Evolutionary conservation across 2,888 invertebrate species (phyloP).

Genomic region (Microchrysa polita): DNA sequence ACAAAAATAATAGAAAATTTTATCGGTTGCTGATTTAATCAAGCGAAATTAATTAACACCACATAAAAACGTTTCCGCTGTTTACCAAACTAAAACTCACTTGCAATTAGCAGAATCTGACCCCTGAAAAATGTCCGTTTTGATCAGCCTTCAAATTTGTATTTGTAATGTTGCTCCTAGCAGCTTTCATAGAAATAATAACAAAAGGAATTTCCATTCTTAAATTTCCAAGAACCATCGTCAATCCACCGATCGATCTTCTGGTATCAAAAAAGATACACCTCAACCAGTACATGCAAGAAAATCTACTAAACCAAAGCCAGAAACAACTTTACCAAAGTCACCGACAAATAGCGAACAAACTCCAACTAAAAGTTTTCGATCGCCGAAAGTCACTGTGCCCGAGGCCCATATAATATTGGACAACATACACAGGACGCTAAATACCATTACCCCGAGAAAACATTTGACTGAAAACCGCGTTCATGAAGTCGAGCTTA

Average conservation of each 20-base stretch:
- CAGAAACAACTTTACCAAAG: slow-evolving; percentile 57
- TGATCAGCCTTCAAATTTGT: no score
- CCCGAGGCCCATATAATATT: slow-evolving; percentile 20
- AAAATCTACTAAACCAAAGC: slow-evolving; percentile 53
- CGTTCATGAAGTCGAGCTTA: not conserved
- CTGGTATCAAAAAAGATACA: slow-evolving; percentile 15
- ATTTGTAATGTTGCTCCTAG: no score
- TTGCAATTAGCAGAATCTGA: no score
- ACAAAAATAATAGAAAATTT: no score
- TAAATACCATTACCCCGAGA: slow-evolving; percentile 2
- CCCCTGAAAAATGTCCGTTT: no score
- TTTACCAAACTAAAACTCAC: no score
- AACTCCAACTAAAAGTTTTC: not conserved
- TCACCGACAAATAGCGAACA: not conserved
- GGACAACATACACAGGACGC: slow-evolving; percentile 26
- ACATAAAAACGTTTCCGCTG: no score
- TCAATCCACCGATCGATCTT: slow-evolving; percentile 29
- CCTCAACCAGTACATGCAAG: not conserved
- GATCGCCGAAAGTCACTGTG: not conserved
- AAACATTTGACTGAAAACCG: not conserved
- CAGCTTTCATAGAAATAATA: no score
- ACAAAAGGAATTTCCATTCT: no score
- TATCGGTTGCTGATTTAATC: no score
- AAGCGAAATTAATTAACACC: no score
- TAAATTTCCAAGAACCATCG: slow-evolving; percentile 33